phyloP scores from a whole-genome alignment of 2,113 vertebrate species.

The Corythoichthys haematopterus region DNA sequence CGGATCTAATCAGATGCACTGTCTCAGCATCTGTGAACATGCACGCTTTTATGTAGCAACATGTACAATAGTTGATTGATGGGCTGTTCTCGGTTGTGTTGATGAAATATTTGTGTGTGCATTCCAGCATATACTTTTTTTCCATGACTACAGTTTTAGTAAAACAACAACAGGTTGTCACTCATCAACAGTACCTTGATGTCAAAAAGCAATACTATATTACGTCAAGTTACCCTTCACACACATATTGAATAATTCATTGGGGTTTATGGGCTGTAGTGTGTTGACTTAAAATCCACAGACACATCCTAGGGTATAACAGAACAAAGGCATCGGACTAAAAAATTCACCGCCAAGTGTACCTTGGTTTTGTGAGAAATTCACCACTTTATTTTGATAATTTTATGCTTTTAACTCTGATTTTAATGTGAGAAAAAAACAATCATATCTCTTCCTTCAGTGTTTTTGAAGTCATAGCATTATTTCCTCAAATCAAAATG shows the following conservation, averaged over 20 bases:
- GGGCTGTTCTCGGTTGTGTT: conserved; percentile 21
- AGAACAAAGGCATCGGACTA: neutral
- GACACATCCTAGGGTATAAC: neutral
- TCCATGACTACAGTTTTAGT: conserved; percentile 47
- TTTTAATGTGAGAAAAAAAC: neutral
- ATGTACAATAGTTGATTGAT: conserved; percentile 51
- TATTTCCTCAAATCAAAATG: neutral
- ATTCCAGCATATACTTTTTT: conserved; percentile 25
- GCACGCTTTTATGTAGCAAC: conserved; percentile 24
- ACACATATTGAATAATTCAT: conserved; percentile 39
- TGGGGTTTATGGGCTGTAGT: conserved; percentile 47
- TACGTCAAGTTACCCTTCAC: conserved; percentile 55
- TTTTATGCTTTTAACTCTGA: neutral
- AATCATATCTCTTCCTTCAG: neutral
- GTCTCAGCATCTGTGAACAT: conserved; percentile 22
- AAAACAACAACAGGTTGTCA: conserved; percentile 68
- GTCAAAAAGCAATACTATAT: conserved; percentile 66
- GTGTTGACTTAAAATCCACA: conserved; percentile 33
- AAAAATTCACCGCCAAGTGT: neutral
- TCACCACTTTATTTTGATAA: neutral
- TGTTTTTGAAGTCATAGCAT: neutral
- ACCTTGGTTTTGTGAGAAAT: neutral
- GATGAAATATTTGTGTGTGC: conserved; percentile 35
- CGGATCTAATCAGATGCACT: conserved; percentile 7
- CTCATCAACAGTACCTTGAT: conserved; percentile 41